Evolutionary conservation across 2,888 invertebrate genomes (phyloP), one percentile per base, ranked within the genome.

Genomic region (Mesopsocus fuscifrons): DNA sequence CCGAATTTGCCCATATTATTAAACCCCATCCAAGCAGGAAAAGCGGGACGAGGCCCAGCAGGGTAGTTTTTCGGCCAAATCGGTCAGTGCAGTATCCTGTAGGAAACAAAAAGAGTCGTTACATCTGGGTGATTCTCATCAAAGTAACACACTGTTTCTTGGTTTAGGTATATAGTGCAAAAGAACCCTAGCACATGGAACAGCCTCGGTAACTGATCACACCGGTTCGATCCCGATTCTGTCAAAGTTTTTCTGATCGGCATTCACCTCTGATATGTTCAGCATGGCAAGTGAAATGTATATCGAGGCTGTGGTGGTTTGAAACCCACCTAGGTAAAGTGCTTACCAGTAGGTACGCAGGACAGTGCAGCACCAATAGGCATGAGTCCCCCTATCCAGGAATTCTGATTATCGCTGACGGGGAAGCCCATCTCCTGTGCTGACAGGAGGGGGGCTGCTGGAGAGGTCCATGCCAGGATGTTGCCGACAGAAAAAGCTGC

Each of bases 401-500:
- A 75, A 38, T 71, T 71, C 42, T 75, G 63, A 0, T 61, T 53
- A 0, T 52, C 35, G 6, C 59, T 57, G 0, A 82, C 61, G 0
- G 50, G 2, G 50, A 82, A 17, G 22, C 64, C 57, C 53, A 75
- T 76, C 42, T 68, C 42, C 2, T 45, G n/a, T 4, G 20, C 64
- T 3, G 45, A 16, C 6, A 60, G 57, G 45, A 61, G 63, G 45
- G 58, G 58, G n/a, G 67, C 61, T 15, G 78, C 77, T 5, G 81
- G 78, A 0, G 81, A 73, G 2, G 82, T 75, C 84, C 84, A 85
- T 32, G 76, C 82, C 5, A 83, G 62, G 43, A 79, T 69, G 17
- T 77, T 70, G 52, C 85, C 85, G 41, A 77, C 72, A 1, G 81
- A 79, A 45, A 84, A 61, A 1, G 84, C 81, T 32, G 84, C 85